Base-by-base conservation (phyloP, 2,888 invertebrate genomes). In the Rhingia campestris region DNA sequence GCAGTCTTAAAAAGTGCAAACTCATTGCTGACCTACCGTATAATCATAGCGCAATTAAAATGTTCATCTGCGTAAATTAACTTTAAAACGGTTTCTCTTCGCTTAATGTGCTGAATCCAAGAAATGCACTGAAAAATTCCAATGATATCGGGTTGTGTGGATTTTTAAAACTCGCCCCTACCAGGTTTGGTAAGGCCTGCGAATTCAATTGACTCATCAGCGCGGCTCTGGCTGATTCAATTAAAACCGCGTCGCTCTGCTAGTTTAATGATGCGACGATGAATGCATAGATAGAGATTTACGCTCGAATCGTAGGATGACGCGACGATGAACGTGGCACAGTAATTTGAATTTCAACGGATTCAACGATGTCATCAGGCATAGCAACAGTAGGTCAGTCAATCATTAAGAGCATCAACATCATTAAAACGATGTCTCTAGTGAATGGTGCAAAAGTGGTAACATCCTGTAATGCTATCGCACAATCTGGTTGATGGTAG, bases 361-460 rank as follows among this genome's bases (percentile, higher is more conserved):
- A 12, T 43, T 35, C 35, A 47, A 43, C 33, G 41, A 66, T 66
- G 43, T 2, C 53, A 43, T 66, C 41, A 66, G 39, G 33, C 32
- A 10, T 9, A 12, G 63, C 49, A 30, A 30, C 49, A 64, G 53
- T 66, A 41, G 66, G 53, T 66, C 66, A 54, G 53, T 66, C 33
- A 66, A 53, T 54, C 53, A 53, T 53, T 66, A 53, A 66, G 33
- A 33, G 14, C 33, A 66, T 53, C 53, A 43, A 53, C 12, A 12
- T 33, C 39, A 66, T 66, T 51, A 53, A 53, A 66, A 53, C 10
- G 12, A 12, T 14, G 30, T 41, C 51, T 37, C 10, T n/a, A 41
- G 63, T 32, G 41, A 14, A 39, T 51, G 7, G 7, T 10, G 32
- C 4, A 6, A 9, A 51, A 33, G 22, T 53, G 41, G 12, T 10